These are phyloP conservation scores for Scaptomyza flava DNA, from an alignment of 2,888 invertebrate species.

Conservation along the genomic window DNA sequence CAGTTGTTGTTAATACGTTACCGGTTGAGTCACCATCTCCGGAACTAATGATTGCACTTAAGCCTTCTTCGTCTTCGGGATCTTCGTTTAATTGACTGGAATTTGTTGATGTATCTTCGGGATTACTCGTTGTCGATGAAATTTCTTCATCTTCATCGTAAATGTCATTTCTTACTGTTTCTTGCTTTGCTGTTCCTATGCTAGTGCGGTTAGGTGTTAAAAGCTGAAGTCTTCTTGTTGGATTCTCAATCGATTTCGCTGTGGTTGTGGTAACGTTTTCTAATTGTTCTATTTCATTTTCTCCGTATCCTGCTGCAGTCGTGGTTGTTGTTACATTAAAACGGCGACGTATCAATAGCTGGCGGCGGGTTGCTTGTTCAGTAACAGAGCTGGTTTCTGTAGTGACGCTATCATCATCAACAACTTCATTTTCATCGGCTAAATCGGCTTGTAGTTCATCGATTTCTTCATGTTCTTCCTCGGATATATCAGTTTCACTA, in stretches of 20 bases:
- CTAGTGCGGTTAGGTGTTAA: conserved; percentile 1
- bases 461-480: conserved; percentile 1
- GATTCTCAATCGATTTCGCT: neutral
- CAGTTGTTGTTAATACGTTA: conserved; percentile 1
- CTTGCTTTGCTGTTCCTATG: neutral
- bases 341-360: conserved; percentile 20
- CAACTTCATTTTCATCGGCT: conserved; percentile 32
- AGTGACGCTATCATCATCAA: neutral
- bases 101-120: neutral
- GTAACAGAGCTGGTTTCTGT: neutral
- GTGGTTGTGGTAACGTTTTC: neutral
- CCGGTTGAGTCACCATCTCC: neutral
- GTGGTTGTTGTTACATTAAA: conserved; percentile 11
- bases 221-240: neutral
- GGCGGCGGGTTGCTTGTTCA: conserved; percentile 7
- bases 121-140: neutral
- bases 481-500: neutral
- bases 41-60: neutral
- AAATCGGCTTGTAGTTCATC: conserved; percentile 43
- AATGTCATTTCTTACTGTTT: neutral
- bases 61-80: neutral
- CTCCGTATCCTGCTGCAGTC: neutral
- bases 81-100: neutral
- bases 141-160: neutral
- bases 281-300: neutral